Evolutionary conservation across 2,113 vertebrate species (phyloP), one percentile per base, ranked within the genome.

Genomic region (Tragelaphus imberbis): DNA sequence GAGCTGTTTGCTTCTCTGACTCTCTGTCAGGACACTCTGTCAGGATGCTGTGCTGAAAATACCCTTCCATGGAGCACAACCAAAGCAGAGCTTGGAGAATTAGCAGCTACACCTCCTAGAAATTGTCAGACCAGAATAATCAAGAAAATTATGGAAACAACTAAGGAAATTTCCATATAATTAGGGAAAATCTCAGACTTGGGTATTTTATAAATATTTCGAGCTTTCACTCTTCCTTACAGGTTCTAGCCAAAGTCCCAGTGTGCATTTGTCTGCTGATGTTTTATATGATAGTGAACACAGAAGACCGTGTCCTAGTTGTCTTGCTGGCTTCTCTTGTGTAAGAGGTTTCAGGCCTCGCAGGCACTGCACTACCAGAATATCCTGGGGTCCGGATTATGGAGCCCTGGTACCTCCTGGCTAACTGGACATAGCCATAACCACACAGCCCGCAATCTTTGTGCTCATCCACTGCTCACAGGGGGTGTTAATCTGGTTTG

Each of bases 141-240:
- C 36, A 68, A 82, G 68, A 27, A 68, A 84, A 91, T 92, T 82
- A 49, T 36, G n/a, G 28, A 93, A 95, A 96, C 81, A 65, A 77
- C 68, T 36, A 77, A 68, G 53, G 58, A 92, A n/a, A 91, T 55
- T 36, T 95, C 85, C 90, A 55, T 61, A 27, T 86, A 90, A 88
- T 92, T 94, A 85, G 51, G 51, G 55, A 77, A 79, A 84, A 59
- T 49, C 33, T 97, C 68, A 80, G 96, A 86, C 86, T 93, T 11
- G 71, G 7, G 12, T 90, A 92, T 94, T 95, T 96, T 65, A 90
- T 82, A 47, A 87, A 63, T 63, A n/a, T 84, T 94, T 96, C 84
- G 47, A 51, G 81, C 55, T 93, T 92, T 80, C 71, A 19, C 61
- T 84, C 95, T 71, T 95, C 53, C 87, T 89, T 81, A 81, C 2